Evolutionary conservation across 30 jellyfish, hydroid and myxozoan genomes (phyloP).

Genomic region (Haliclystus octoradiatus): DNA sequence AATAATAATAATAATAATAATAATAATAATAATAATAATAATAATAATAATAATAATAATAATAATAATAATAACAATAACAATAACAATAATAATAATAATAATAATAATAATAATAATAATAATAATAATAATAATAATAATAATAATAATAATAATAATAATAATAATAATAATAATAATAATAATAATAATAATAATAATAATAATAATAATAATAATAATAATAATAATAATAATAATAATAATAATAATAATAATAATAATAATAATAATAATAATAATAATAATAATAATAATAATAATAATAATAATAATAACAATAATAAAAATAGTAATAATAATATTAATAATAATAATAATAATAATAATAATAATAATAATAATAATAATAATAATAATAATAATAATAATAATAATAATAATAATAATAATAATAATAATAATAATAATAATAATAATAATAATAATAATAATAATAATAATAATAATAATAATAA

Average conservation of each 20-base stretch:
- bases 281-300: not conserved
- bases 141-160: not conserved
- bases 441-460: too few relatives aligned
- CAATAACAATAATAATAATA: too few relatives aligned
- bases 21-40: not conserved
- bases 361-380: not conserved
- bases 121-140: not conserved
- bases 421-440: too few relatives aligned
- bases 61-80: too few relatives aligned
- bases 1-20: too few relatives aligned
- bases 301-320: not conserved
- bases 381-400: not conserved
- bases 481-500: too few relatives aligned
- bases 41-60: not conserved
- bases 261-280: not conserved
- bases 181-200: not conserved
- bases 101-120: too few relatives aligned
- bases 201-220: not conserved
- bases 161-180: too few relatives aligned
- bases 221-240: not conserved
- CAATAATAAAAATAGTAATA: slow-evolving; percentile 1
- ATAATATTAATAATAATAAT: not conserved
- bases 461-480: too few relatives aligned
- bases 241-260: not conserved
- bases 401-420: not conserved